phyloP scores from a whole-genome alignment of 2,113 vertebrate genomes.

The Tinamus guttatus region DNA sequence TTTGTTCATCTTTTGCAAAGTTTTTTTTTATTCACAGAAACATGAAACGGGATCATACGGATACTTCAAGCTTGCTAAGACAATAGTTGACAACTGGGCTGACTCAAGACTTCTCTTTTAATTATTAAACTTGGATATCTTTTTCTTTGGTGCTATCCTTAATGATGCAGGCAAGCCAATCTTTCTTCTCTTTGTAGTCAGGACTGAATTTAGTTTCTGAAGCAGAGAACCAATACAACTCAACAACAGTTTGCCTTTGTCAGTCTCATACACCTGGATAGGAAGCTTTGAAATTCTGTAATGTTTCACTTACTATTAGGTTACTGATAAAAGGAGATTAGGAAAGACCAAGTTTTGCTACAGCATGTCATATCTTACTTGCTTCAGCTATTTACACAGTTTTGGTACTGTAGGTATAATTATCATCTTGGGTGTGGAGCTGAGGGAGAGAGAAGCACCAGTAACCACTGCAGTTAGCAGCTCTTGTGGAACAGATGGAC shows the following conservation, averaged over 20 bases:
- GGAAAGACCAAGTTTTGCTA: not conserved
- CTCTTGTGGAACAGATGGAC: not conserved
- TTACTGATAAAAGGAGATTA: not conserved
- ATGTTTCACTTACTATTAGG: not conserved
- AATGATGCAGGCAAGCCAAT: not conserved
- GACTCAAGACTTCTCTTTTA: not conserved
- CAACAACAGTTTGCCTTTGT: not conserved
- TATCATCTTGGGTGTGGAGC: not conserved
- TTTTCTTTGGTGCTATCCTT: not conserved
- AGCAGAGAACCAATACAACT: not conserved
- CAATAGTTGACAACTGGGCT: rapidly evolving
- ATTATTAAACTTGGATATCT: not conserved
- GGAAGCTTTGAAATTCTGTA: not conserved
- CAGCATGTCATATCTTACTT: not conserved
- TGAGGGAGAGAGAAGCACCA: not conserved
- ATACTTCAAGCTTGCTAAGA: not conserved
- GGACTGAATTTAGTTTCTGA: not conserved
- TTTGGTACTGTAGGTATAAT: not conserved
- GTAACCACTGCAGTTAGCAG: not conserved
- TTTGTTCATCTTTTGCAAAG: not conserved
- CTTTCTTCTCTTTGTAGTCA: not conserved
- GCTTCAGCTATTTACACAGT: not conserved
- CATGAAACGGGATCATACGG: not conserved
- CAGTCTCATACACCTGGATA: not conserved
- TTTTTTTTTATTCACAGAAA: not conserved